These are phyloP conservation scores for Drosophila pseudotakahashii DNA, from an alignment of 2,888 invertebrate species.

Conservation along the genomic window DNA sequence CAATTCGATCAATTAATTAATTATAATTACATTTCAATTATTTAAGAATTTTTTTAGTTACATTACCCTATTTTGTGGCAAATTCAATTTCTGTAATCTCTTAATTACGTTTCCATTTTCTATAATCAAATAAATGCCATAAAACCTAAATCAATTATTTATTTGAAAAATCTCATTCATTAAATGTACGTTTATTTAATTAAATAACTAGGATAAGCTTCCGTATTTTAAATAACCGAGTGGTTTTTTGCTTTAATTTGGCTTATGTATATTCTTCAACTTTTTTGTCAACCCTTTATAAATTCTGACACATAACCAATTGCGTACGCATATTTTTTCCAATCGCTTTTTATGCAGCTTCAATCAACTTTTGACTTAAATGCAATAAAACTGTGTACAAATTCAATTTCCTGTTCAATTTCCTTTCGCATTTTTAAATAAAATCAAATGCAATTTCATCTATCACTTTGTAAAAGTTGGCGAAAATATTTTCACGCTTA, in stretches of 20 bases:
- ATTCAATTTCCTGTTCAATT: constrained; percentile 42
- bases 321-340: not conserved
- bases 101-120: not conserved
- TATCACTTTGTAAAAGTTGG: constrained; percentile 4
- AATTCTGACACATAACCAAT: not conserved
- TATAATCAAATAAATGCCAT: not conserved
- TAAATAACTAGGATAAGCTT: not conserved
- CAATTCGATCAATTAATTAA: not conserved
- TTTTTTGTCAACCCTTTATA: not conserved
- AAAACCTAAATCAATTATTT: not conserved
- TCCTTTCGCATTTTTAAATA: constrained; percentile 18
- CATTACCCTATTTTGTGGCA: not conserved
- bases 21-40: too few relatives aligned
- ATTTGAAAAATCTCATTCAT: not conserved
- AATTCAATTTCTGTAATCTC: constrained; percentile 3
- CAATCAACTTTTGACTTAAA: constrained; percentile 28
- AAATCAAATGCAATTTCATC: constrained; percentile 17
- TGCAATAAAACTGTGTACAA: constrained; percentile 28
- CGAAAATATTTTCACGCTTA: not conserved
- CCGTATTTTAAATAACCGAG: not conserved
- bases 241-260: not conserved
- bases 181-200: not conserved
- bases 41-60: too few relatives aligned
- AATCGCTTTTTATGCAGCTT: constrained; percentile 3
- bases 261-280: not conserved